These are phyloP conservation scores for Eremophila alpestris DNA, from an alignment of 2,797 vertebrate genomes.

Conservation along the genomic window DNA sequence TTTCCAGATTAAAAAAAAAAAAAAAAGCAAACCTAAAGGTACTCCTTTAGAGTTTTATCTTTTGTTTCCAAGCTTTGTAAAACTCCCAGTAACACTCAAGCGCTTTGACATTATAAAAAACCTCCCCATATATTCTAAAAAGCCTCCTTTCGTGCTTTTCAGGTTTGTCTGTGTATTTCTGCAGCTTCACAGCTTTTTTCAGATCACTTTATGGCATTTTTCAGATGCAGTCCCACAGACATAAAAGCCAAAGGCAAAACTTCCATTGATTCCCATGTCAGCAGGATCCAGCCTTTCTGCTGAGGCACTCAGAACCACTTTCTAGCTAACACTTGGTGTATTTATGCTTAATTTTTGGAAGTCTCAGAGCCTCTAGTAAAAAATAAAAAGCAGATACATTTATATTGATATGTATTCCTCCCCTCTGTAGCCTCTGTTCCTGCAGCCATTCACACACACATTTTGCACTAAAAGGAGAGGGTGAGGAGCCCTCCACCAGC, in stretches of 20 bases:
- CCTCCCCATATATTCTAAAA: background rate
- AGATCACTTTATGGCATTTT: background rate
- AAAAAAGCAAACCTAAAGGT: background rate
- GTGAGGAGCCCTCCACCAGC: background rate
- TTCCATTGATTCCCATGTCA: background rate
- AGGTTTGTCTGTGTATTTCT: background rate
- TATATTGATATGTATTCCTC: background rate
- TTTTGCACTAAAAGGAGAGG: background rate
- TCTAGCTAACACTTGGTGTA: background rate
- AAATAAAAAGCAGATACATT: background rate
- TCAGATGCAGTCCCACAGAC: background rate
- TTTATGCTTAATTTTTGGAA: background rate
- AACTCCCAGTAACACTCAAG: background rate
- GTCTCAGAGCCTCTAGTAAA: background rate
- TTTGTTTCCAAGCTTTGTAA: slow-evolving; percentile 25
- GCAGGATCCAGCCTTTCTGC: background rate
- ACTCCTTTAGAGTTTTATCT: slow-evolving; percentile 13
- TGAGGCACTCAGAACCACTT: background rate
- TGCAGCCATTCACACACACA: background rate
- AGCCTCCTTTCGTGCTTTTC: background rate
- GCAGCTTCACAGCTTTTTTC: background rate
- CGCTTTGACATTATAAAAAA: background rate
- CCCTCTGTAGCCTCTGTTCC: background rate
- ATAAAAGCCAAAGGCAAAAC: background rate
- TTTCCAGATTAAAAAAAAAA: background rate